These are phyloP conservation scores for Zaprionus gabonicus DNA, from an alignment of 1,140 invertebrate species.

Conservation along the genomic window DNA sequence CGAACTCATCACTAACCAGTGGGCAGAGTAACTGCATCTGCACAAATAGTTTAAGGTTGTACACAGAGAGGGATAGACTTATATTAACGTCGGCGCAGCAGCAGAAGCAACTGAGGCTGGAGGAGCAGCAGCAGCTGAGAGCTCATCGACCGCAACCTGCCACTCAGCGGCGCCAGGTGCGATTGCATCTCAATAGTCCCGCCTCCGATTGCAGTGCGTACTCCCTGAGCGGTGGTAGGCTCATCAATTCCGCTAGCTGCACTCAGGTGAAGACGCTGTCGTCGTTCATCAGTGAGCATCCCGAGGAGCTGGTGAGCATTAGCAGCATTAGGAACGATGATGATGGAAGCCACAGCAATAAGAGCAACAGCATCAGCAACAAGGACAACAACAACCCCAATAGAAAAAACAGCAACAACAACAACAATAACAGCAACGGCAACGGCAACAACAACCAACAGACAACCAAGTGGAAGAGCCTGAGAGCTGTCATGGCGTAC, in stretches of 20 bases:
- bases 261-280: slow-evolving; percentile 68
- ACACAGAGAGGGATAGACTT: slow-evolving; percentile 82
- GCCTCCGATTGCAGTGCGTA: slow-evolving; percentile 69
- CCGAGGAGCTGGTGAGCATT: slow-evolving; percentile 59
- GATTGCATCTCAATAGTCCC: slow-evolving; percentile 71
- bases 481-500: slow-evolving; percentile 93
- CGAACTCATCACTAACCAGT: slow-evolving; percentile 72
- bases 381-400: slow-evolving; percentile 86
- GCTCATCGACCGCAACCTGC: slow-evolving; percentile 12
- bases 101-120: slow-evolving; percentile 7
- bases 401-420: background rate
- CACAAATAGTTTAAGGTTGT: slow-evolving; percentile 67
- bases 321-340: slow-evolving; percentile 12
- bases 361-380: slow-evolving; percentile 4
- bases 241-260: slow-evolving; percentile 40
- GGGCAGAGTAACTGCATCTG: slow-evolving; percentile 60
- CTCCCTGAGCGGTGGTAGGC: slow-evolving; percentile 53
- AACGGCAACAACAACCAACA: slow-evolving; percentile 86
- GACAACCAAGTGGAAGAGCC: slow-evolving; percentile 92
- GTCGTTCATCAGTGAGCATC: slow-evolving; percentile 73
- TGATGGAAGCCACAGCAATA: background rate
- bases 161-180: slow-evolving; percentile 64
- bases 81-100: slow-evolving; percentile 60
- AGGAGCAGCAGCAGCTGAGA: slow-evolving; percentile 1
- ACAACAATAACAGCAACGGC: slow-evolving; percentile 71